These are phyloP conservation scores for Platerodrilus igneus DNA, from an alignment of 2,888 invertebrate genomes.

Conservation along the genomic window DNA sequence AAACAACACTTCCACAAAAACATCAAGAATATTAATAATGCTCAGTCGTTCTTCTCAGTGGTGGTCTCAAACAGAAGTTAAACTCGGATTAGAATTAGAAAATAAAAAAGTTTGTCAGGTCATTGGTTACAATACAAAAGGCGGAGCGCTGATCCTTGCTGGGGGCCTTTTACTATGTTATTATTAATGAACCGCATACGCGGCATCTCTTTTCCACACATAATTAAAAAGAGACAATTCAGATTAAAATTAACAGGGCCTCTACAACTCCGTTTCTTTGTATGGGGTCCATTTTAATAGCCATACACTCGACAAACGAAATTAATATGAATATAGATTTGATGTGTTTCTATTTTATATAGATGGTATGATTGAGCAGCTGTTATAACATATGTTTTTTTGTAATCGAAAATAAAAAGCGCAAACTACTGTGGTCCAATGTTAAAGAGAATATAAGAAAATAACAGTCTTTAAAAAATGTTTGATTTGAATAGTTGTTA, in stretches of 20 bases:
- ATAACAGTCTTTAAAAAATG: slow-evolving; percentile 32
- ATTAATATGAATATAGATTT: slow-evolving; percentile 25
- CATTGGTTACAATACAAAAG: slow-evolving; percentile 32
- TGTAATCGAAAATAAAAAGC: slow-evolving; percentile 44
- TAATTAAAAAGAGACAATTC: slow-evolving; percentile 11
- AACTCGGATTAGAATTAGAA: slow-evolving; percentile 29
- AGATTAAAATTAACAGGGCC: slow-evolving; percentile 16
- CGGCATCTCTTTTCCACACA: slow-evolving; percentile 14
- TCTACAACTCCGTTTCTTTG: slow-evolving; percentile 38
- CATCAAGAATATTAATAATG: slow-evolving; percentile 9
- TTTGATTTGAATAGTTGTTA: slow-evolving; percentile 30
- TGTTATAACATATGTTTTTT: slow-evolving; percentile 46
- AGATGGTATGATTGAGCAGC: slow-evolving; percentile 32
- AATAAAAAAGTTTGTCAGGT: slow-evolving; percentile 24
- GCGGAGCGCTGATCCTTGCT: slow-evolving; percentile 40
- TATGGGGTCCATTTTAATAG: slow-evolving; percentile 49
- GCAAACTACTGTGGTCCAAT: slow-evolving; percentile 44
- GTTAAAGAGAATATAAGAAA: slow-evolving; percentile 39
- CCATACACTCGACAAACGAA: slow-evolving; percentile 38
- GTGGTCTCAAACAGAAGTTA: slow-evolving; percentile 16
- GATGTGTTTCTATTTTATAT: slow-evolving; percentile 15
- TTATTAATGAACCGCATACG: slow-evolving; percentile 28
- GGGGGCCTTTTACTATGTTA: slow-evolving; percentile 38
- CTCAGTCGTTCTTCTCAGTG: slow-evolving; percentile 8
- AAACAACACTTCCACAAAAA: no score